These are phyloP conservation scores for Neogobius melanostomus DNA, from an alignment of 2,113 vertebrate species.

Conservation along the genomic window DNA sequence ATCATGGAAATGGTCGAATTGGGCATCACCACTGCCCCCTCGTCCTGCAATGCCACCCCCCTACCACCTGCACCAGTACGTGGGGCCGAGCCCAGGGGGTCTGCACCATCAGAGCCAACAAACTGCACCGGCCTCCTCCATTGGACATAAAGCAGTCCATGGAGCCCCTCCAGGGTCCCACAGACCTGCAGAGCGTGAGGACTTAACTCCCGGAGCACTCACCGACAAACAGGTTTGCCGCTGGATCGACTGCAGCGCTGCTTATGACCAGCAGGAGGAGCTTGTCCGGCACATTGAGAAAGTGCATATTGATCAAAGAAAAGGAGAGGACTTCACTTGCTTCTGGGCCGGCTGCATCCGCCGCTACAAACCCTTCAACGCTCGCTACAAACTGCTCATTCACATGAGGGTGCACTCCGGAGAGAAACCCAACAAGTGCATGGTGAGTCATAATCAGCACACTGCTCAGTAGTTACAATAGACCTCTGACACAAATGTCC, in stretches of 20 bases:
- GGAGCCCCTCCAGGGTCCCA: conserved; percentile 65
- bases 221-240: conserved; percentile 87
- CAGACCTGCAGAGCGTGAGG: conserved; percentile 68
- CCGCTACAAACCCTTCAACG: conserved; percentile 98
- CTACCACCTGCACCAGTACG: conserved; percentile 87
- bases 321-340: conserved; percentile 99
- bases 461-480: not conserved
- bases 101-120: conserved; percentile 75
- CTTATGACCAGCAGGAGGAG: conserved; percentile 96
- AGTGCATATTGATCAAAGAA: conserved; percentile 96
- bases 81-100: conserved; percentile 69
- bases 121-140: conserved; percentile 55
- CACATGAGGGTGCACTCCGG: conserved; percentile 99
- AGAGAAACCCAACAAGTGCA: conserved; percentile 99
- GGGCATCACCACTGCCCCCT: conserved; percentile 73
- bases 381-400: conserved; percentile 98
- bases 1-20: conserved; percentile 70
- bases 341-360: conserved; percentile 98
- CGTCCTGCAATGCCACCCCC: conserved; percentile 86
- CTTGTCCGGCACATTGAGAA: conserved; percentile 99
- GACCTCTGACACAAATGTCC: not conserved
- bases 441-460: conserved; percentile 84
- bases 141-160: conserved; percentile 72
- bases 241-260: conserved; percentile 97
- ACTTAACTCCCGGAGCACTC: conserved; percentile 56